Evolutionary conservation across 2,888 invertebrate genomes (phyloP).

Genomic region (Priocnemis perturbator): DNA sequence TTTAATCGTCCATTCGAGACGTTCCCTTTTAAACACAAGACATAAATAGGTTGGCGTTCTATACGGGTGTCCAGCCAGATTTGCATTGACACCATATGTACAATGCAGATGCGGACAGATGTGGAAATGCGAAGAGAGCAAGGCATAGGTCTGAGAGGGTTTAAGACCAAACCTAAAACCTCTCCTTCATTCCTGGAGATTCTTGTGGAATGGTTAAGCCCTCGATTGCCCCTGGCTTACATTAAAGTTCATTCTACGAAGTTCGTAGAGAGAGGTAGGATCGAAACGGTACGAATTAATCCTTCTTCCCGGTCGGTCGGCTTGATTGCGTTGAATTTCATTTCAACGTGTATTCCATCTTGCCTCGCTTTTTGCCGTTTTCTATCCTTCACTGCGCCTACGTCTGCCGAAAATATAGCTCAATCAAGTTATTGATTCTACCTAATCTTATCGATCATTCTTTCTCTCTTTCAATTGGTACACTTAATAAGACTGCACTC

Average conservation of each 20-base stretch:
- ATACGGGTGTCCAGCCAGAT: too few relatives aligned
- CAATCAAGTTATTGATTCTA: too few relatives aligned
- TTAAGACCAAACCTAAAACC: constrained; percentile 13
- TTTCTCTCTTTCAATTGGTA: too few relatives aligned
- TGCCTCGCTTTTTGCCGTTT: too few relatives aligned
- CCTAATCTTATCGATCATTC: too few relatives aligned
- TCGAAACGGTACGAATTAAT: not conserved
- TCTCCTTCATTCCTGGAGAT: constrained; percentile 4
- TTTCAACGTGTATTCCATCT: too few relatives aligned
- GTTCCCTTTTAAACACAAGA: too few relatives aligned
- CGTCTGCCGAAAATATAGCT: too few relatives aligned
- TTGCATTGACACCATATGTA: not conserved
- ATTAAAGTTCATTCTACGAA: constrained; percentile 24
- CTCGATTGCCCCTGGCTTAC: constrained; percentile 7
- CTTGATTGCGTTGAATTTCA: constrained; percentile 12
- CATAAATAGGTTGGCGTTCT: too few relatives aligned
- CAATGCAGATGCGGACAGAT: not conserved
- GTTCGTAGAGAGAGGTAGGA: constrained; percentile 1
- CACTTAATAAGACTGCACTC: too few relatives aligned
- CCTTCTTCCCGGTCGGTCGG: constrained; percentile 15
- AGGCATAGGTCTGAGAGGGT: not conserved
- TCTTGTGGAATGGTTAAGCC: constrained; percentile 19
- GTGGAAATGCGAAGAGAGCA: not conserved
- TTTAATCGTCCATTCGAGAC: too few relatives aligned
- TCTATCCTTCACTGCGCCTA: too few relatives aligned